Percentiles rank a stretch among this genome's conserved stretches.
Conservation (phyloP, 2,888 invertebrate species). For the Drosophila differens region DNA sequence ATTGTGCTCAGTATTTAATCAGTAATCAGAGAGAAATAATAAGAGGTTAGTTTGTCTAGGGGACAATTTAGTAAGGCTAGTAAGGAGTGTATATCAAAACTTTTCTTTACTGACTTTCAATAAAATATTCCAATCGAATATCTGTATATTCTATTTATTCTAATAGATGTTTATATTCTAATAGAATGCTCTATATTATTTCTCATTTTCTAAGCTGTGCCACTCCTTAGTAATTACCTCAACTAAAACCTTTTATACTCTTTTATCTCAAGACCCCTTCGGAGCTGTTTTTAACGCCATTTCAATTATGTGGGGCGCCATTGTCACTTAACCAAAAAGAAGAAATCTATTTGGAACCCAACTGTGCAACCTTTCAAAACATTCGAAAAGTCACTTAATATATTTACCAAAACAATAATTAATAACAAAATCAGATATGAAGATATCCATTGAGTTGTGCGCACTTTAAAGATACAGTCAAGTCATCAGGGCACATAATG, state of each 20-base stretch:
- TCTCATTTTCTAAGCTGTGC: not conserved
- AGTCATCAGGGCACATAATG: constrained; percentile 65
- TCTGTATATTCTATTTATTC: not conserved
- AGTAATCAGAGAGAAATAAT: not conserved
- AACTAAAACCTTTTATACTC: not conserved
- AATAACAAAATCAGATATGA: constrained; percentile 53
- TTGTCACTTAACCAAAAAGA: constrained; percentile 4
- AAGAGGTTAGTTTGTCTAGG: too few relatives aligned
- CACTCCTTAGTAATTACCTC: not conserved
- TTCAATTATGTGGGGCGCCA: constrained; percentile 32
- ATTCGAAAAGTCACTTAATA: constrained; percentile 43
- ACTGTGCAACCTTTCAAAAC: constrained; percentile 48
- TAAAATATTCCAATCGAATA: not conserved
- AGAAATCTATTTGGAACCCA: constrained; percentile 34
- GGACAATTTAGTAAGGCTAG: not conserved
- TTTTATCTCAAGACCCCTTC: not conserved
- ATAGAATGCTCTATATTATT: not conserved
- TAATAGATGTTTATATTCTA: not conserved
- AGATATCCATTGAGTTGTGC: constrained; percentile 13
- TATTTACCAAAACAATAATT: constrained; percentile 72
- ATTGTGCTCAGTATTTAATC: not conserved
- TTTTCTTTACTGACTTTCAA: not conserved
- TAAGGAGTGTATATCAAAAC: not conserved
- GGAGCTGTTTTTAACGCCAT: not conserved
- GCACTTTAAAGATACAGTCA: constrained; percentile 26